Evolutionary conservation across 2,113 vertebrate genomes (phyloP), one percentile per base, ranked within the genome.

Genomic region (Zosterops japonicus): DNA sequence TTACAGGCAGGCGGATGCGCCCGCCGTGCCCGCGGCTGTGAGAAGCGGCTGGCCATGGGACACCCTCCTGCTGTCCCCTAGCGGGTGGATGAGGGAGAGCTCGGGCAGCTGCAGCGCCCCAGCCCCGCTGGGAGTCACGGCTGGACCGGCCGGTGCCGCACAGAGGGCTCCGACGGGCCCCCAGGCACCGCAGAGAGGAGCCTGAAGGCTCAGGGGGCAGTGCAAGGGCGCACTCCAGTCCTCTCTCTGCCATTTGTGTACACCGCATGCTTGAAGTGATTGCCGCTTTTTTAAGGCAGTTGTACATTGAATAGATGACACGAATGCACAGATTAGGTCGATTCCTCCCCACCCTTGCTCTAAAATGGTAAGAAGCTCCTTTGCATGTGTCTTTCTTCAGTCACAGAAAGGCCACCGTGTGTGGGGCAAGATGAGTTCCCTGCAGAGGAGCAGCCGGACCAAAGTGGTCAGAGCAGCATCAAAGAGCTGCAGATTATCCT

Each of bases 1-100:
- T 52, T 12, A 1, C 2, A 8, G 1, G 2, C 8, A 0, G 2
- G 4, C 1, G 59, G 41, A 20, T 1, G 28, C 50, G 0, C 1
- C 14, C 0, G 2, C 57, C 5, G 2, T 8, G 75, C 19, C 25
- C 0, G 22, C 1, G 1, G 35, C 75, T n/a, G n/a, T 2, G 63
- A 9, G 8, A 4, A 39, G 28, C 41, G 5, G 42, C 68, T 14
- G 79, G 33, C 53, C 4, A 0, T 0, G 5, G 9, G 56, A 47
- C 24, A 52, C 20, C 8, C 53, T 68, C 57, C 61, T 61, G 46
- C 74, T 93, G 87, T 23, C 65, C 83, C 90, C 72, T 78, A 39
- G 63, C 0, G 36, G 86, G 44, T 10, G 50, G 5, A 7, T 25
- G 28, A 14, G 55, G 86, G 19, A 90, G 49, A n/a, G 72, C 64